phyloP scores from a whole-genome alignment of 2,888 invertebrate species.

The Megastigmus dorsalis region DNA sequence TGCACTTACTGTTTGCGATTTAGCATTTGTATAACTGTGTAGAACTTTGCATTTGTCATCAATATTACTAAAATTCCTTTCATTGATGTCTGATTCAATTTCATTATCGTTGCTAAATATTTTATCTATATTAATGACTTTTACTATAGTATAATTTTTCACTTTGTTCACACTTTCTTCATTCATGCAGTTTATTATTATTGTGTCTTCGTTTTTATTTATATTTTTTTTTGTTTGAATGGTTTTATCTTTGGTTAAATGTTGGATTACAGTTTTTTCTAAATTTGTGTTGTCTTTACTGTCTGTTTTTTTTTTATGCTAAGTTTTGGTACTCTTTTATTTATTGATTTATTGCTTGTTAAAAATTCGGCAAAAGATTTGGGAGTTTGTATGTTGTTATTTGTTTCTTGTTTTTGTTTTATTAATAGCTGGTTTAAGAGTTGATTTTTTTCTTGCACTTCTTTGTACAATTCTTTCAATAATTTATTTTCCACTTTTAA shows the following conservation, averaged over 20 bases:
- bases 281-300: constrained; percentile 1
- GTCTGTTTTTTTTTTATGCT: neutral
- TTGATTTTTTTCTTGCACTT: neutral
- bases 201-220: neutral
- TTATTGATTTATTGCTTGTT: neutral
- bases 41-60: neutral
- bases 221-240: neutral
- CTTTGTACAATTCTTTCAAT: neutral
- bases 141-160: too few relatives aligned
- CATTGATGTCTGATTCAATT: neutral
- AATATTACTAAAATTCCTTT: neutral
- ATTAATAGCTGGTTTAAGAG: neutral
- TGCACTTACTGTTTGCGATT: neutral
- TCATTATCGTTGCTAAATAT: neutral
- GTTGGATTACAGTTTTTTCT: neutral
- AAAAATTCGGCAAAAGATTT: neutral
- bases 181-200: too few relatives aligned
- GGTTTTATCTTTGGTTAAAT: neutral
- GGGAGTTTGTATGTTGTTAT: neutral
- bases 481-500: neutral
- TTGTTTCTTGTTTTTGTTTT: neutral
- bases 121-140: too few relatives aligned
- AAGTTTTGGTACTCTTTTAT: neutral
- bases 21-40: neutral
- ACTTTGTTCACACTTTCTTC: too few relatives aligned